Percentiles rank a stretch among this genome's conserved stretches.
Evolutionary conservation across 2,888 invertebrate genomes (phyloP).

Genomic region (Rosalia funebris): DNA sequence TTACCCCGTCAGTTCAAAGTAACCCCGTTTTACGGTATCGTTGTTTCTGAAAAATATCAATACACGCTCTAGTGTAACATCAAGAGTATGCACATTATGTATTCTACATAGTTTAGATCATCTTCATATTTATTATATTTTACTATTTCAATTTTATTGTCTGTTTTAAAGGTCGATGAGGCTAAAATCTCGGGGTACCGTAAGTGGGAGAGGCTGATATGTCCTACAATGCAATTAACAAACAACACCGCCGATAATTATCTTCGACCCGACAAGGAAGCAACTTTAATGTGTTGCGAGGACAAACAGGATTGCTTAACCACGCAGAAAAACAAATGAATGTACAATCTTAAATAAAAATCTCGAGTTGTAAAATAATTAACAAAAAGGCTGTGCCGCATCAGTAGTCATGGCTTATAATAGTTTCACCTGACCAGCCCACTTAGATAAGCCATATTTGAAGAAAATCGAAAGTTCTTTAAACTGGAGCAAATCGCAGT

Average conservation of each 20-base stretch:
- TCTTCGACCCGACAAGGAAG: slow-evolving; percentile 26
- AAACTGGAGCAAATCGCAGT: slow-evolving; percentile 51
- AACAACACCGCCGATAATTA: slow-evolving; percentile 10
- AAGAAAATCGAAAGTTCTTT: slow-evolving; percentile 55
- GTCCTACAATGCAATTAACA: slow-evolving; percentile 11
- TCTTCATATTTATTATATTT: too few species aligned
- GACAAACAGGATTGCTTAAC: slow-evolving; percentile 26
- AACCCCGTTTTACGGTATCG: too few species aligned
- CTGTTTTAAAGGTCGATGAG: too few species aligned
- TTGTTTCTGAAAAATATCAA: too few species aligned
- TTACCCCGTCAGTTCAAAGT: too few species aligned
- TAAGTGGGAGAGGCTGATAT: too few species aligned
- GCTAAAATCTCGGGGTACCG: too few species aligned
- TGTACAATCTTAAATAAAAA: slow-evolving; percentile 31
- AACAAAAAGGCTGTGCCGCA: slow-evolving; percentile 43
- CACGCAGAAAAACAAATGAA: slow-evolving; percentile 28
- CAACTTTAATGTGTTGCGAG: slow-evolving; percentile 22
- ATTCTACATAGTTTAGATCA: too few species aligned
- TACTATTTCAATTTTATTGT: too few species aligned
- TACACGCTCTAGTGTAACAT: too few species aligned
- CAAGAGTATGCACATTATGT: too few species aligned
- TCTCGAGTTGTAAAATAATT: slow-evolving; percentile 36
- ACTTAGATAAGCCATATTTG: slow-evolving; percentile 54
- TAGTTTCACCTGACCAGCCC: slow-evolving; percentile 53
- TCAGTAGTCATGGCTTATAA: slow-evolving; percentile 44